A percentile compares a stretch with the other conserved stretches of the same genome.
Conservation (phyloP, 2,113 vertebrate genomes). For the Daubentonia madagascariensis region DNA sequence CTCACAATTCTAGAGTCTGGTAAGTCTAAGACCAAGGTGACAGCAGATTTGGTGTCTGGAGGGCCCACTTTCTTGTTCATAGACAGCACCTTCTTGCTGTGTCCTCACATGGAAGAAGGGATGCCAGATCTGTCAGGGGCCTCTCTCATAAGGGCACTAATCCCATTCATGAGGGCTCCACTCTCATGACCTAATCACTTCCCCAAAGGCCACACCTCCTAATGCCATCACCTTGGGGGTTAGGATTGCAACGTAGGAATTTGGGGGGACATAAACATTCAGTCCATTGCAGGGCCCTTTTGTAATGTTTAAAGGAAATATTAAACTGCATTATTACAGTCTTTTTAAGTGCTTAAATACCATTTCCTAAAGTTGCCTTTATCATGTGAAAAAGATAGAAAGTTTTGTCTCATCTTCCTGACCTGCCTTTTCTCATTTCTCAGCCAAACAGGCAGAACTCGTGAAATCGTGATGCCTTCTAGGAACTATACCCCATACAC, state of each 20-base stretch:
- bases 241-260: neutral
- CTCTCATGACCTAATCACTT: neutral
- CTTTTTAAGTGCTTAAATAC: neutral
- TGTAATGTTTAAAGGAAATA: conserved; percentile 6
- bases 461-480: conserved; percentile 66
- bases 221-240: neutral
- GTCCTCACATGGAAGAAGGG: neutral
- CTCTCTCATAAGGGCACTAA: neutral
- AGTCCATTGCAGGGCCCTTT: neutral
- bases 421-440: conserved; percentile 50
- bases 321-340: neutral
- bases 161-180: neutral
- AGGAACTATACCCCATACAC: conserved; percentile 89
- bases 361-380: neutral
- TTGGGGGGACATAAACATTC: neutral
- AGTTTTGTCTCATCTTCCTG: neutral
- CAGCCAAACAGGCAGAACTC: conserved; percentile 68
- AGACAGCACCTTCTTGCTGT: neutral
- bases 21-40: neutral
- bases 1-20: neutral
- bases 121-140: neutral
- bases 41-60: neutral
- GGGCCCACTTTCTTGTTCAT: neutral
- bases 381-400: neutral
- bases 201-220: neutral